Evolutionary conservation across 2,888 invertebrate species (phyloP).

Genomic region (Drosophila limbata): DNA sequence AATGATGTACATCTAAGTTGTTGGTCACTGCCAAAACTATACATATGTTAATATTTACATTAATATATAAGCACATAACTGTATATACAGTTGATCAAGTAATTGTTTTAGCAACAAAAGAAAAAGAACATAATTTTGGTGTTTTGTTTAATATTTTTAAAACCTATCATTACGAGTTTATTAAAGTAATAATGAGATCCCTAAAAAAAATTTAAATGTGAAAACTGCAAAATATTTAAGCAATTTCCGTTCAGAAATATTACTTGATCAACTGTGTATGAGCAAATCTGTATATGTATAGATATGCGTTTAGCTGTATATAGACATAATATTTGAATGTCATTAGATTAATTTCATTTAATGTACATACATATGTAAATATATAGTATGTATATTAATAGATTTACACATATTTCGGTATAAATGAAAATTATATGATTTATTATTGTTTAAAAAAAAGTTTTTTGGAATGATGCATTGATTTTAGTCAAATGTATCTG

Average conservation of each 20-base stretch:
- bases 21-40: conserved; percentile 14
- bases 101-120: neutral
- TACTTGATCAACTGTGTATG: neutral
- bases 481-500: neutral
- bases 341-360: conserved; percentile 35
- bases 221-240: neutral
- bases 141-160: neutral
- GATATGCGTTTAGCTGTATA: conserved; percentile 28
- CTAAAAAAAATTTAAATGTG: neutral
- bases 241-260: neutral
- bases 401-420: conserved; percentile 18
- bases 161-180: neutral
- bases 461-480: neutral
- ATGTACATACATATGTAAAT: conserved; percentile 33
- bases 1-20: conserved; percentile 96
- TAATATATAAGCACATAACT: neutral
- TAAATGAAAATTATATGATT: conserved; percentile 10
- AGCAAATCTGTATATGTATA: conserved; percentile 5
- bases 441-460: conserved; percentile 9
- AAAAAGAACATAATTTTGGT: neutral
- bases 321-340: conserved; percentile 32
- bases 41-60: conserved; percentile 9
- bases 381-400: conserved; percentile 27
- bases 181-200: neutral
- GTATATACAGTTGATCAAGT: conserved; percentile 1